Evolutionary conservation across 1,140 invertebrate species (phyloP).

Genomic region (Chrysomallon squamiferum): DNA sequence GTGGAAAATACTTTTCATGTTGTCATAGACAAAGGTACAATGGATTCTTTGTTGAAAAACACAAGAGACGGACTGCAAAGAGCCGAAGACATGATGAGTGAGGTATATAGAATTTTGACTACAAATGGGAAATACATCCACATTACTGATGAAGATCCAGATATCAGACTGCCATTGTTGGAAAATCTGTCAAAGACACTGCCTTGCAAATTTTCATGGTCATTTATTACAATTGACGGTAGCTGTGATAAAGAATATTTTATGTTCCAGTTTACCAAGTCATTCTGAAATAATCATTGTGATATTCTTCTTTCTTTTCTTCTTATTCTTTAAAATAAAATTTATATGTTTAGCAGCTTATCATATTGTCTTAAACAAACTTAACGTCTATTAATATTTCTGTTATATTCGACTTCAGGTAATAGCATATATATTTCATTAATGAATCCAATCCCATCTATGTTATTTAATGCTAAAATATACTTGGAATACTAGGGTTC

Average conservation of each 20-base stretch:
- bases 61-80: conserved; percentile 13
- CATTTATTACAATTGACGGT: too few species aligned
- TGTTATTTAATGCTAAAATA: too few species aligned
- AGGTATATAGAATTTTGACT: conserved; percentile 24
- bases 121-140: conserved; percentile 31
- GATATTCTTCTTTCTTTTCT: background rate
- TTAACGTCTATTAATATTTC: too few species aligned
- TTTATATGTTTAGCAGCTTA: background rate
- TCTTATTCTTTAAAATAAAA: background rate
- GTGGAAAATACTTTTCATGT: conserved; percentile 25
- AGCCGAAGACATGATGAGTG: conserved; percentile 21
- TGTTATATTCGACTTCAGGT: too few species aligned
- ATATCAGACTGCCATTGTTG: conserved; percentile 28
- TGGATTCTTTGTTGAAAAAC: conserved; percentile 46
- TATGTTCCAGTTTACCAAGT: background rate
- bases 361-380: too few species aligned
- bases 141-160: conserved; percentile 53
- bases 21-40: conserved; percentile 46
- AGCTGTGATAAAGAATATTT: background rate
- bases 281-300: background rate
- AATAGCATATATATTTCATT: too few species aligned
- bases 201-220: background rate
- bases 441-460: too few species aligned
- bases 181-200: conserved; percentile 6
- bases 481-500: too few species aligned